Evolutionary conservation across 2,888 invertebrate species (phyloP).

Genomic region (Melikaiella ostensackeni): DNA sequence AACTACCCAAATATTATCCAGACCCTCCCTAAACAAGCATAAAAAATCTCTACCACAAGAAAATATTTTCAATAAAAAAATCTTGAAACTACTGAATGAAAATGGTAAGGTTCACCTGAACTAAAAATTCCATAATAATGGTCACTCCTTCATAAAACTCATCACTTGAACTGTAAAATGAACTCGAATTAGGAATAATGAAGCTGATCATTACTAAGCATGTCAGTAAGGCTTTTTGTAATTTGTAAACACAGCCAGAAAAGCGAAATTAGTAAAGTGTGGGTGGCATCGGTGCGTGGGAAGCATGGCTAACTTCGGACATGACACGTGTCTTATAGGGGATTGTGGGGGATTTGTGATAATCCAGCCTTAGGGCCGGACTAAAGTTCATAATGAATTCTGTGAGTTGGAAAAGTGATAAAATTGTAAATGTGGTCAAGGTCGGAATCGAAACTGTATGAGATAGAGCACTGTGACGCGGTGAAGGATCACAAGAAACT

Average conservation of each 20-base stretch:
- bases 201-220: background rate
- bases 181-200: conserved; percentile 1
- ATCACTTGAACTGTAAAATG: background rate
- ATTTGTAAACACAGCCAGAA: background rate
- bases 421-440: conserved; percentile 40
- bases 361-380: background rate
- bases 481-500: conserved; percentile 64
- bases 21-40: background rate
- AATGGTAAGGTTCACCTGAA: background rate
- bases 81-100: background rate
- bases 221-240: background rate
- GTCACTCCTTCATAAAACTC: conserved; percentile 1
- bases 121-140: background rate
- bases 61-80: background rate
- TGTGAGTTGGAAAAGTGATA: background rate
- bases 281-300: background rate
- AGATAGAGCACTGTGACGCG: conserved; percentile 51
- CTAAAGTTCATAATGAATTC: background rate
- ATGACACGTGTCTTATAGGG: conserved; percentile 18
- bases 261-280: conserved; percentile 2
- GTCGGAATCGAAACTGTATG: conserved; percentile 20
- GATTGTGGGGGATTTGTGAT: background rate
- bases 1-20: background rate
- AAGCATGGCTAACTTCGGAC: background rate
- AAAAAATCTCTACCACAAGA: no score